Conservation (phyloP, 2,888 invertebrate species). For the Macrosiphum euphorbiae region DNA sequence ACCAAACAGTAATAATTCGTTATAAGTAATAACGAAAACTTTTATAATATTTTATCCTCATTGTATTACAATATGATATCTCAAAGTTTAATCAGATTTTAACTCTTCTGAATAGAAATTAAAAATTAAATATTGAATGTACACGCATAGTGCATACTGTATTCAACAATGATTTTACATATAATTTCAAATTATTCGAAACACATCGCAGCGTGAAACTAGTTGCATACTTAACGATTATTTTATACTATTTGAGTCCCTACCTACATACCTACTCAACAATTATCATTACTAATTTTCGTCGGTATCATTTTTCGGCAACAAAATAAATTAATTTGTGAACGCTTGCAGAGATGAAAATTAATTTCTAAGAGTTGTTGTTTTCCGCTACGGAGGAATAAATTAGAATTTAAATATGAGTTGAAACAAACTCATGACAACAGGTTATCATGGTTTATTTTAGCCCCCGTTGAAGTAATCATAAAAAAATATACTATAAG, state of each 20-base stretch:
- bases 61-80: neutral
- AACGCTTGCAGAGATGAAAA: neutral
- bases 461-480: neutral
- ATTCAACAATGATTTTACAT: neutral
- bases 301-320: slow-evolving; percentile 4
- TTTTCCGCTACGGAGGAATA: neutral
- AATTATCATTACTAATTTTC: neutral
- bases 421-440: neutral
- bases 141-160: neutral
- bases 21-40: neutral
- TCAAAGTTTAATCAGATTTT: neutral
- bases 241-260: neutral
- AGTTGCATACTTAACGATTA: slow-evolving; percentile 15
- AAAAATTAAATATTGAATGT: neutral
- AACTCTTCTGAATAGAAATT: neutral
- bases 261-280: neutral
- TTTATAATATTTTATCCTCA: neutral
- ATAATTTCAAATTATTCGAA: slow-evolving; percentile 5
- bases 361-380: neutral
- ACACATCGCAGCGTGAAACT: slow-evolving; percentile 8
- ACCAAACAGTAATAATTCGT: neutral
- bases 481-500: neutral
- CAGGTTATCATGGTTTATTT: neutral
- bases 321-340: neutral
- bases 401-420: neutral